Evolutionary conservation across 2,888 invertebrate species (phyloP).

Genomic region (Congeria kusceri): DNA sequence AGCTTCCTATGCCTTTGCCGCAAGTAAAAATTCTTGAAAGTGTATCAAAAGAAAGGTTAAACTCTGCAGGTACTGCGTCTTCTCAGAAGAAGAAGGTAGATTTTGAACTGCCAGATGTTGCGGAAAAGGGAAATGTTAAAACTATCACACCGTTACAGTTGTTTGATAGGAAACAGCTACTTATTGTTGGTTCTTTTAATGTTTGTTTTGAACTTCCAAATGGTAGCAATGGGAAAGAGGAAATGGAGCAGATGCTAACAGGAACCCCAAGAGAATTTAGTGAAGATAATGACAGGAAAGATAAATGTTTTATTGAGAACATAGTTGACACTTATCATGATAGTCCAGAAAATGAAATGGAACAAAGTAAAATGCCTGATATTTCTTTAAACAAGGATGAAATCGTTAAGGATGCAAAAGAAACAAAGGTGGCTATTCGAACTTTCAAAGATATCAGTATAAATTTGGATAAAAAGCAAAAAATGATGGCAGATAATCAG

Average conservation of each 20-base stretch:
- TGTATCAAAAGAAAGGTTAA: conserved; percentile 2
- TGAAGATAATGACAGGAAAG: background rate
- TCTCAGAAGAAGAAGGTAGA: too few species aligned
- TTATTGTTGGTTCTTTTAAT: too few species aligned
- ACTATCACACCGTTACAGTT: too few species aligned
- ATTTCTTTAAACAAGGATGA: background rate
- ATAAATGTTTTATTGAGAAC: background rate
- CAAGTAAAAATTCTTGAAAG: conserved; percentile 54
- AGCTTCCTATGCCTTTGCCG: conserved; percentile 44
- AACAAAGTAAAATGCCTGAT: background rate
- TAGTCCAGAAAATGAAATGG: background rate
- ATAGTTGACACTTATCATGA: background rate
- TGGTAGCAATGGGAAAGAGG: too few species aligned
- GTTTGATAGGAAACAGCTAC: too few species aligned
- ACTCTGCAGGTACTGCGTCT: conserved; percentile 1
- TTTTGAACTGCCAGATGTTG: background rate
- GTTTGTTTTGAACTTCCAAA: too few species aligned
- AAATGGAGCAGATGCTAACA: too few species aligned
- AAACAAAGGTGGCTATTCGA: conserved; percentile 3
- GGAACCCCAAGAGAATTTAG: too few species aligned
- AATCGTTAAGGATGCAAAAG: background rate
- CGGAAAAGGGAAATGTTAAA: too few species aligned
- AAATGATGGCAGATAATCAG: background rate
- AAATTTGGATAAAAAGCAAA: conserved; percentile 21
- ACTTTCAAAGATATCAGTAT: conserved; percentile 13